Percentiles rank a stretch among this genome's conserved stretches.
Evolutionary conservation across 2,888 invertebrate genomes (phyloP).

Genomic region (Plemyria rubiginata): DNA sequence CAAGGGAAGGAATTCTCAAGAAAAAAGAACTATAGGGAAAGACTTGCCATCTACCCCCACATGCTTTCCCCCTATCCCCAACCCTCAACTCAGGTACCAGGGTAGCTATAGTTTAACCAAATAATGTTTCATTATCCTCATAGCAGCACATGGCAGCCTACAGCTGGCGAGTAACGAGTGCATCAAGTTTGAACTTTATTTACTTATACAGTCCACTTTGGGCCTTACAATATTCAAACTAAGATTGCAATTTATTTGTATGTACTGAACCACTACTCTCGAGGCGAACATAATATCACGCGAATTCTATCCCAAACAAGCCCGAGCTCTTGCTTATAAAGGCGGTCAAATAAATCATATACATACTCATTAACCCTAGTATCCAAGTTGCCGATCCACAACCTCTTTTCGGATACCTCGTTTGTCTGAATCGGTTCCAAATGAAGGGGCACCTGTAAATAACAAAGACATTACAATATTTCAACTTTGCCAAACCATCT

Average conservation of each 20-base stretch:
- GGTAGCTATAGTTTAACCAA: too few relatives aligned
- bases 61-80: too few relatives aligned
- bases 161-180: too few relatives aligned
- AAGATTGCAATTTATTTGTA: background rate
- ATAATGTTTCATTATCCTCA: too few relatives aligned
- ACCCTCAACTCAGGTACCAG: too few relatives aligned
- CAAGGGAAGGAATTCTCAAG: too few relatives aligned
- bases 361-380: conserved; percentile 97
- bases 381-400: conserved; percentile 98
- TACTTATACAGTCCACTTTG: too few relatives aligned
- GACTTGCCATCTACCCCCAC: too few relatives aligned
- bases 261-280: background rate
- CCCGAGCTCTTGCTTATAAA: background rate
- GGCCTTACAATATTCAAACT: too few relatives aligned
- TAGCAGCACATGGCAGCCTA: too few relatives aligned
- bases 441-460: conserved; percentile 77
- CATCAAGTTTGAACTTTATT: too few relatives aligned
- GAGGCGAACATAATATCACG: background rate
- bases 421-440: conserved; percentile 83
- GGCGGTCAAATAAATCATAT: conserved; percentile 14
- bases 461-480: background rate
- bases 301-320: background rate
- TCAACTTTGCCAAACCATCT: background rate
- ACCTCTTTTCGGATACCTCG: conserved; percentile 87
- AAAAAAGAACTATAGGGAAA: too few relatives aligned